phyloP scores from a whole-genome alignment of 2,113 vertebrate species.

The Mohoua ochrocephala region DNA sequence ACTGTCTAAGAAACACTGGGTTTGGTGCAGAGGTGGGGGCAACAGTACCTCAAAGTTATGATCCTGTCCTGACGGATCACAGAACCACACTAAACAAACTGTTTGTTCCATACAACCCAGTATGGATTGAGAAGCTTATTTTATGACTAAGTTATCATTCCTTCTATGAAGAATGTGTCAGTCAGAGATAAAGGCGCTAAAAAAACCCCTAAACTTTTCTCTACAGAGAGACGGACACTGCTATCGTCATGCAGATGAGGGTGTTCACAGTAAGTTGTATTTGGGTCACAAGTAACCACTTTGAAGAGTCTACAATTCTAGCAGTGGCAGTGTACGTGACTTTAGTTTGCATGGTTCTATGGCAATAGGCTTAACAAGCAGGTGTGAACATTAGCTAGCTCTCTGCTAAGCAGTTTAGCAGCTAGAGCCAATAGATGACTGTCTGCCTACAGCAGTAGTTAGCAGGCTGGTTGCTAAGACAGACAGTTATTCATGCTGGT shows the following conservation, averaged over 20 bases:
- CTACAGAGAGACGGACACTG: not conserved
- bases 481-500: not conserved
- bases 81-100: not conserved
- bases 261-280: not conserved
- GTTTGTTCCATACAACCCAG: not conserved
- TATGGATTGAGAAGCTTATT: not conserved
- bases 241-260: not conserved
- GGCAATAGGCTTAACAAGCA: slow-evolving; percentile 24
- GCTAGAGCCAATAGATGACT: not conserved
- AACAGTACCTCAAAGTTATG: not conserved
- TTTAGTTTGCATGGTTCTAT: not conserved
- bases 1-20: not conserved
- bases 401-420: slow-evolving; percentile 27
- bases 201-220: not conserved
- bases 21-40: not conserved
- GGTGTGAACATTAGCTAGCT: not conserved
- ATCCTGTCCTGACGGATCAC: not conserved
- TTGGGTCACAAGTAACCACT: not conserved
- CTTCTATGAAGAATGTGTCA: not conserved
- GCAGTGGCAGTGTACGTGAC: not conserved
- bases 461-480: not conserved
- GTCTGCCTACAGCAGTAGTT: not conserved
- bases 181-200: not conserved
- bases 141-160: not conserved
- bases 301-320: not conserved